These are phyloP conservation scores for Belgica antarctica DNA, from an alignment of 2,888 invertebrate species.

Conservation along the genomic window DNA sequence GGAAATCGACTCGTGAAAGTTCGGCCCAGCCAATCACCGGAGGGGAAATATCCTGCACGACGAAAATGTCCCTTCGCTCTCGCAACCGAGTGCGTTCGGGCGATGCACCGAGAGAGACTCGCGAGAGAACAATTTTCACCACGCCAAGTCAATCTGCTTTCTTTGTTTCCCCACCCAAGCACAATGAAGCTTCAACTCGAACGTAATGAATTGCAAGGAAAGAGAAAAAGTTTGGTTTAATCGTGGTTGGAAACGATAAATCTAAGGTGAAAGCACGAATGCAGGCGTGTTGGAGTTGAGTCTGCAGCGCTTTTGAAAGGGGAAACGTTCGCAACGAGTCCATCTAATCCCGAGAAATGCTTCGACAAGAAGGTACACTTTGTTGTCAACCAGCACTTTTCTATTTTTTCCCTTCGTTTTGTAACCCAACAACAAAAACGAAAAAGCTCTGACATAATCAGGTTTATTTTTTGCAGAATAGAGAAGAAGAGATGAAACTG, in stretches of 20 bases:
- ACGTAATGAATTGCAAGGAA: constrained; percentile 19
- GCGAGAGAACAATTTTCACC: background rate
- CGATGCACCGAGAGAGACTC: constrained; percentile 7
- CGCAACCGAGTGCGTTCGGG: background rate
- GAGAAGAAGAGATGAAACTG: background rate
- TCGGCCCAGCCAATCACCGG: background rate
- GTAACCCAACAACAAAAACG: no score
- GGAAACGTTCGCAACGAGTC: background rate
- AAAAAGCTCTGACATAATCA: constrained; percentile 32
- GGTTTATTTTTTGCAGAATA: background rate
- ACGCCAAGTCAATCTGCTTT: constrained; percentile 15
- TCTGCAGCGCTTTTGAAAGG: background rate
- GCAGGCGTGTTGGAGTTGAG: constrained; percentile 16
- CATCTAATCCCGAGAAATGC: constrained; percentile 15
- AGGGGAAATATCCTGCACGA: constrained; percentile 23
- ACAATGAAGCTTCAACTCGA: background rate
- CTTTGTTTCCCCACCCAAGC: constrained; percentile 1
- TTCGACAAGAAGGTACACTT: constrained; percentile 25
- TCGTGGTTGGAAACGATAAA: constrained; percentile 6
- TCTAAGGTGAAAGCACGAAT: constrained; percentile 25
- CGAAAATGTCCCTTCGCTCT: constrained; percentile 14
- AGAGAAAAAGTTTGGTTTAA: background rate
- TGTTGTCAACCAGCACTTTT: constrained; percentile 25
- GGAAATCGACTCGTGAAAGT: constrained; percentile 21
- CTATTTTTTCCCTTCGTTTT: background rate